Conservation (phyloP, 2,888 invertebrate genomes). For the Bombylius major region DNA sequence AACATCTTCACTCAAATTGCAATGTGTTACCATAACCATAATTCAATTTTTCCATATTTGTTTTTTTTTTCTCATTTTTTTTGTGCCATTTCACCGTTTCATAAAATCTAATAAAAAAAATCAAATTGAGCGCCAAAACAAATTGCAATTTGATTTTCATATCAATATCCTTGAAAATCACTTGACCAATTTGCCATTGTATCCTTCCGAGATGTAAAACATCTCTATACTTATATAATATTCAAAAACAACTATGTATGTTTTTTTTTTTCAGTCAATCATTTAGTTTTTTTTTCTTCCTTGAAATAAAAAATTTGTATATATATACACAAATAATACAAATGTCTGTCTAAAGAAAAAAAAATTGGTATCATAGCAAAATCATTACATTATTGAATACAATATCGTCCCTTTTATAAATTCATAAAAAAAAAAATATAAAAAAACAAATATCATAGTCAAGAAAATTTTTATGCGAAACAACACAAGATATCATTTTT, state of each 20-base stretch:
- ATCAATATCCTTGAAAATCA: conserved; percentile 13
- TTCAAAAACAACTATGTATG: neutral
- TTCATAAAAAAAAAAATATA: neutral
- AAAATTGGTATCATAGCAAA: too few relatives aligned
- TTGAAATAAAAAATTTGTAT: neutral
- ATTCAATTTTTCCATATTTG: neutral
- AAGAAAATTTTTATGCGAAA: neutral
- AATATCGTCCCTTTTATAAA: conserved; percentile 1
- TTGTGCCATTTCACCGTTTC: neutral
- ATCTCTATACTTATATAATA: neutral
- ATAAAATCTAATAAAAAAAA: neutral
- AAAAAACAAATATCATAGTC: neutral
- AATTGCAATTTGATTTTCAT: conserved; percentile 13
- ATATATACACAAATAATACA: too few relatives aligned
- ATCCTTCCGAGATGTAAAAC: conserved; percentile 3
- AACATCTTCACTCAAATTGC: neutral
- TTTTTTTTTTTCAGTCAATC: too few relatives aligned
- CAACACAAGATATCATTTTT: conserved; percentile 4
- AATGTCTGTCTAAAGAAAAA: too few relatives aligned
- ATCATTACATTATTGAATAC: too few relatives aligned
- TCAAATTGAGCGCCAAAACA: neutral
- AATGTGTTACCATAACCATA: conserved; percentile 4
- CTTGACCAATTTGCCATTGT: conserved; percentile 12
- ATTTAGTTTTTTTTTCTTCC: neutral
- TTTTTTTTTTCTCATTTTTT: neutral